Conservation (phyloP, 2,888 invertebrate species). For the Rhopalosiphum nymphaeae region DNA sequence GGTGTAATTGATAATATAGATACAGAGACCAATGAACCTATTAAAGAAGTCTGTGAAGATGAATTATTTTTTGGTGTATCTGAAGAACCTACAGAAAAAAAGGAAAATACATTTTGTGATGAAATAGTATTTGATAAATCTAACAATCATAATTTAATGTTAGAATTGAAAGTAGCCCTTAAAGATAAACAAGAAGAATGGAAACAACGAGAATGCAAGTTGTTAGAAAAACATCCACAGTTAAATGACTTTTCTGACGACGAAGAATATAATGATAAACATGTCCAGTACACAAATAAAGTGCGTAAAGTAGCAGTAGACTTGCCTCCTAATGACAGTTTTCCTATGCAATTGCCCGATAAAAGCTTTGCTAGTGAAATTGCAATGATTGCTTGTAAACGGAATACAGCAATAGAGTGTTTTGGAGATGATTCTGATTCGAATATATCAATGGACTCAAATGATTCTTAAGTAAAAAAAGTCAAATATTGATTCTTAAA, state of each 20-base stretch:
- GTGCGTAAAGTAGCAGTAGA: conserved; percentile 38
- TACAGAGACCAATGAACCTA: conserved; percentile 2
- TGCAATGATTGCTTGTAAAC: conserved; percentile 47
- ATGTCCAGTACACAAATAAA: neutral
- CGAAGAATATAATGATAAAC: neutral
- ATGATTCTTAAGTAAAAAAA: conserved; percentile 28
- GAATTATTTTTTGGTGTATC: conserved; percentile 61
- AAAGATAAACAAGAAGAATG: conserved; percentile 58
- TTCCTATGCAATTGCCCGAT: neutral
- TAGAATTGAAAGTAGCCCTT: conserved; percentile 48
- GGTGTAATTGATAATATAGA: neutral
- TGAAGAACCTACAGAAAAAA: neutral
- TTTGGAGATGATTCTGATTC: conserved; percentile 57
- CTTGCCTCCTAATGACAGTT: neutral
- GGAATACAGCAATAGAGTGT: conserved; percentile 46
- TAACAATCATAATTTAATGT: conserved; percentile 47
- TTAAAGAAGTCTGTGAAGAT: conserved; percentile 12
- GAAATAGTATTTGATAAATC: conserved; percentile 47
- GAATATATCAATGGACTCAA: neutral
- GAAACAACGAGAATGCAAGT: conserved; percentile 34
- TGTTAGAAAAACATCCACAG: conserved; percentile 39
- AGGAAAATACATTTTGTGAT: neutral
- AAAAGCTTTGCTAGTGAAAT: conserved; percentile 52
- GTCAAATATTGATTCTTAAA: neutral
- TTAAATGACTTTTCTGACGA: neutral